Conservation (phyloP, 2,113 vertebrate species). For the Sceloporus undulatus region DNA sequence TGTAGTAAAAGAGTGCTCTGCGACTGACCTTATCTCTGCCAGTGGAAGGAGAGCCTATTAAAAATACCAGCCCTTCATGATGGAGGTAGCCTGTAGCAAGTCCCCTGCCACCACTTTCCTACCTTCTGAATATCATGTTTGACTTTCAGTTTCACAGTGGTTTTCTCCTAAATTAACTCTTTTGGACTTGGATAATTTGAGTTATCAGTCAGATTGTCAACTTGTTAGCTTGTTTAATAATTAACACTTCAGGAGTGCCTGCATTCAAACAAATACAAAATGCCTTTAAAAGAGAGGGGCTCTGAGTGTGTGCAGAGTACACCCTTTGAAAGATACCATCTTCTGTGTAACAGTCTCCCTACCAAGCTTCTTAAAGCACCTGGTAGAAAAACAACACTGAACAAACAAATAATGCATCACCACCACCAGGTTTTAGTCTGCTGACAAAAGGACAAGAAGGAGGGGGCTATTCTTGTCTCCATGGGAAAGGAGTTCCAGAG, state of each 20-base stretch:
- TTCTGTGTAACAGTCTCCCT: neutral
- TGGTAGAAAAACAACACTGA: neutral
- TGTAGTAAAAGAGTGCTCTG: conserved; percentile 17
- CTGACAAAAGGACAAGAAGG: too few relatives aligned
- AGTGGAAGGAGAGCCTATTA: neutral
- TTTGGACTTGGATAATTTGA: neutral
- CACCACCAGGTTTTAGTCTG: neutral
- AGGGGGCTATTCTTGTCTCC: too few relatives aligned
- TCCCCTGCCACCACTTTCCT: neutral
- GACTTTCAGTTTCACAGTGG: neutral
- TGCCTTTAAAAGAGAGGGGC: neutral
- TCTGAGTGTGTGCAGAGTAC: neutral
- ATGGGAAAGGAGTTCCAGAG: too few relatives aligned
- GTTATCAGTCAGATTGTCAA: neutral
- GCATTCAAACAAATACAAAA: neutral
- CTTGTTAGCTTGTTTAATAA: neutral
- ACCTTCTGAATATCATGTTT: neutral
- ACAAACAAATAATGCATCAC: neutral
- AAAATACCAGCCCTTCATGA: neutral
- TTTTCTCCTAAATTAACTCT: neutral
- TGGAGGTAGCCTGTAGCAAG: accelerated
- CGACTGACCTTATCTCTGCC: neutral
- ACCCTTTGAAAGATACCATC: neutral
- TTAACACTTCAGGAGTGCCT: too few relatives aligned
- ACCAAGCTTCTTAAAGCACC: neutral